Percentiles rank a stretch among this genome's conserved stretches.
Conservation (phyloP, 2,797 vertebrate species). For the Crypturellus tataupa region DNA sequence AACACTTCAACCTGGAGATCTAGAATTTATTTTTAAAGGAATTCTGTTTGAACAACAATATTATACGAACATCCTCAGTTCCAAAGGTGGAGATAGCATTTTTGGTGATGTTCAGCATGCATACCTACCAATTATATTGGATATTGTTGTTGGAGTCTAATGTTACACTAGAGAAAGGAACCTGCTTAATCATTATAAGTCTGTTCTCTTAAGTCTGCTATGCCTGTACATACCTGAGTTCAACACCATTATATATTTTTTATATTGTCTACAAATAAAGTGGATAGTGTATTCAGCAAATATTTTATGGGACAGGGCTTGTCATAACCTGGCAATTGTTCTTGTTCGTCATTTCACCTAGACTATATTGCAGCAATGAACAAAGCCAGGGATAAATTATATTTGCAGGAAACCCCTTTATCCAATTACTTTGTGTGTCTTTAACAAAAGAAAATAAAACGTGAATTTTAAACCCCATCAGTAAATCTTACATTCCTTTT, state of each 20-base stretch:
- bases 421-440: neutral
- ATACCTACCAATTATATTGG: neutral
- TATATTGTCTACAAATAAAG: neutral
- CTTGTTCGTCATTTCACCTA: neutral
- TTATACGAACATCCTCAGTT: neutral
- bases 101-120: neutral
- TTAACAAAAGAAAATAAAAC: neutral
- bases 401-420: neutral
- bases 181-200: neutral
- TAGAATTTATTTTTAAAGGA: neutral
- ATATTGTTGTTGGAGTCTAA: neutral
- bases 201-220: neutral
- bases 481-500: neutral
- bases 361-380: neutral
- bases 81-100: neutral
- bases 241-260: neutral
- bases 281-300: neutral
- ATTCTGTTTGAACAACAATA: neutral
- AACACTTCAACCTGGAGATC: neutral
- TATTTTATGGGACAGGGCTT: neutral
- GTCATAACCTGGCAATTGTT: neutral
- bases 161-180: neutral
- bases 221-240: neutral
- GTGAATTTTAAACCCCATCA: neutral
- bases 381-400: neutral